A percentile compares a stretch with the other conserved stretches of the same genome.
Conservation (phyloP, 2,888 invertebrate species). For the Hypolimnas misippus region DNA sequence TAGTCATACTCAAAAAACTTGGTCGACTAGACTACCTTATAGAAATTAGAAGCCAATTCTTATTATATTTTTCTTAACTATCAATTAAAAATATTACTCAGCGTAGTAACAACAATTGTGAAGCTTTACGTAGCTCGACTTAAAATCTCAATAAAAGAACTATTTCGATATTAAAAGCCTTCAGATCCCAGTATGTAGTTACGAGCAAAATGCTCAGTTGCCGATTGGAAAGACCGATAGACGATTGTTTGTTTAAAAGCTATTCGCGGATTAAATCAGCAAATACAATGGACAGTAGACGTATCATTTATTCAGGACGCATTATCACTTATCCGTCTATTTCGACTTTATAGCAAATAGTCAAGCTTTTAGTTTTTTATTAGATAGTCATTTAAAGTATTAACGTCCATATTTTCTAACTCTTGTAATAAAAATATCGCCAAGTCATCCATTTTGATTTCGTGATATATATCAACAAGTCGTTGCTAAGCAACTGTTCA, state of each 20-base stretch:
- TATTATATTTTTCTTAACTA: no score
- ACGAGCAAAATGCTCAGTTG: constrained; percentile 5
- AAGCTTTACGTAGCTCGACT: not conserved
- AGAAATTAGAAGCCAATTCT: no score
- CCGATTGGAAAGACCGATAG: not conserved
- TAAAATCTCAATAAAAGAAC: not conserved
- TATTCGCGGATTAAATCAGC: not conserved
- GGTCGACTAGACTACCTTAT: no score
- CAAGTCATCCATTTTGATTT: no score
- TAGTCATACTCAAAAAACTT: no score
- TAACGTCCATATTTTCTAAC: no score
- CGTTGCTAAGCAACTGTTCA: no score
- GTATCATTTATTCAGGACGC: not conserved
- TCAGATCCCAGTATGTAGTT: not conserved
- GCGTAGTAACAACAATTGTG: no score
- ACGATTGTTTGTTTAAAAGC: not conserved
- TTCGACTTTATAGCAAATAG: not conserved
- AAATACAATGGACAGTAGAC: not conserved
- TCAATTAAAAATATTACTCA: no score
- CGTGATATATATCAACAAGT: no score
- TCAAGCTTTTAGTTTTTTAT: not conserved
- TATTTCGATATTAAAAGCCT: not conserved
- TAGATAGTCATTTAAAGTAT: no score
- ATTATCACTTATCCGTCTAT: not conserved
- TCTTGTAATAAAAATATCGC: no score